Base-by-base conservation (phyloP, 2,888 invertebrate species). In the Entomobrya multifasciata region DNA sequence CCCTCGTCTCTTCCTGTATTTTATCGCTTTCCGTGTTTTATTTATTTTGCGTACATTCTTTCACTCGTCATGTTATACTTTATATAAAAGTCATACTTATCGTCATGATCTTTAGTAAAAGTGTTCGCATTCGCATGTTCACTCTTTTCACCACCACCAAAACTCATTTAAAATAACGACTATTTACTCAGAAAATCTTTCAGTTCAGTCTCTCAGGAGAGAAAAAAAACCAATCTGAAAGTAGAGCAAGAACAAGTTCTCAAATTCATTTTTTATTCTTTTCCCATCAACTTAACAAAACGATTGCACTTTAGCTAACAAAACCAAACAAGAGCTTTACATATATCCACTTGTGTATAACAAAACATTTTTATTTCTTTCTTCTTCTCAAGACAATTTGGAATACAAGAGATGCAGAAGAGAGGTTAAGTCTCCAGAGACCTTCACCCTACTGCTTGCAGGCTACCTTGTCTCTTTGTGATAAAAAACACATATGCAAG, bases 401-500 rank as follows among this genome's bases (percentile, higher is more conserved):
- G 13, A 47, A 47, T 47, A 44, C 60, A 77, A 30, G 77, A 78
- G 36, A 36, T 4, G n/a, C n/a, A n/a, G 8, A 8, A 36, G 36
- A 36, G 76, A 70, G 77, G 84, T 77, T 77, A 85, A 85, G 77
- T 85, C 78, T 85, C 78, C 67, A 77, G 84, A 55, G 84, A 85
- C 77, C 77, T 67, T 84, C 77, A 85, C 70, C 84, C 77, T 85
- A 57, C 70, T 15, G 49, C 60, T 85, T 85, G 70, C 17, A 55
- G 25, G 74, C 27, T 55, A 55, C 52, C 74, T 74, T 74, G 74
- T 30, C 74, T 74, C 55, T 52, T 74, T 30, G 11, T 22, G n/a
- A 15, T 20, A 67, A 44, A 67, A 67, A 67, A 62, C 13, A 65
- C 36, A 36, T 22, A 10, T 17, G 0, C 41, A 41, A 36, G 36